These are phyloP conservation scores for Acanthis flammea DNA, from an alignment of 2,797 vertebrate genomes.

Conservation along the genomic window DNA sequence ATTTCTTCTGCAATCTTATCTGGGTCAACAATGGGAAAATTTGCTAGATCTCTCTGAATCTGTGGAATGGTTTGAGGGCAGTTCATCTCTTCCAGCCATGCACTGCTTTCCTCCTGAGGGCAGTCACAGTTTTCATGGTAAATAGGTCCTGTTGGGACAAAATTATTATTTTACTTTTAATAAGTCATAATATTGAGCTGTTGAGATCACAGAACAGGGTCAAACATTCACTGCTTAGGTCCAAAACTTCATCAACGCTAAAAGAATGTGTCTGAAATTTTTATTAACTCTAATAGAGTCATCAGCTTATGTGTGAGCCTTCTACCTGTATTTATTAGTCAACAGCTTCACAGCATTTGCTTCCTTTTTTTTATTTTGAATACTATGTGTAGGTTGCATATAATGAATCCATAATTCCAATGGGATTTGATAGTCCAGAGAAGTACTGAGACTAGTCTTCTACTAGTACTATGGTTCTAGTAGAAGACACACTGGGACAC, in stretches of 20 bases:
- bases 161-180: neutral
- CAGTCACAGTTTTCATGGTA: conserved; percentile 96
- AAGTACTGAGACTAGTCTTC: neutral
- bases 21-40: conserved; percentile 83
- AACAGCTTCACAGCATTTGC: neutral
- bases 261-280: fast-evolving
- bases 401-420: neutral
- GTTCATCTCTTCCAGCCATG: conserved; percentile 87
- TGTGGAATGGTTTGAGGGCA: conserved; percentile 87
- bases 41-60: conserved; percentile 86
- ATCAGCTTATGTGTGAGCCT: neutral
- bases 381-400: fast-evolving
- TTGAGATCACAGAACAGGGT: neutral
- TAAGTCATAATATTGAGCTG: neutral
- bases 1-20: conserved; percentile 90
- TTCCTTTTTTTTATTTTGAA: neutral
- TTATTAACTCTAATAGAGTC: neutral
- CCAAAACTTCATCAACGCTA: neutral
- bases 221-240: neutral
- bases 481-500: neutral
- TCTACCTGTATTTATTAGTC: neutral
- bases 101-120: conserved; percentile 79
- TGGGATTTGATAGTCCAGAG: neutral
- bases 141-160: conserved; percentile 79
- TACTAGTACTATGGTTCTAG: neutral